Evolutionary conservation across 2,113 vertebrate genomes (phyloP).

Genomic region (Amazona guildingii): DNA sequence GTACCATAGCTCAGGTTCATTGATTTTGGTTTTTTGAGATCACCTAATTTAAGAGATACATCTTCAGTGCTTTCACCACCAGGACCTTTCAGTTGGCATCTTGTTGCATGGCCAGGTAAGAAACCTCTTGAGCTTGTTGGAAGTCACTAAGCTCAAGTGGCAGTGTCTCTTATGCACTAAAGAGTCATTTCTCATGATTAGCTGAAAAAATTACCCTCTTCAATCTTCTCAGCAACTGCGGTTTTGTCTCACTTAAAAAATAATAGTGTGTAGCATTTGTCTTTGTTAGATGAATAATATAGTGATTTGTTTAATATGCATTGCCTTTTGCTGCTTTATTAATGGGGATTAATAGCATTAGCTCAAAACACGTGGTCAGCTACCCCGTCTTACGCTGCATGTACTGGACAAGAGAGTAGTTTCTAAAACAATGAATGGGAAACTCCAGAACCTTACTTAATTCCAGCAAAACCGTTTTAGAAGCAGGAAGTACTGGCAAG

Average conservation of each 20-base stretch:
- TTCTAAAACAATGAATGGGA: background rate
- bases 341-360: background rate
- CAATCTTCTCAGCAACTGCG: background rate
- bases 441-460: background rate
- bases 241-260: background rate
- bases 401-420: background rate
- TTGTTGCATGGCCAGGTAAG: background rate
- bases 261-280: background rate
- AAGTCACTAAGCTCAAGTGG: background rate
- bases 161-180: background rate
- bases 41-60: background rate
- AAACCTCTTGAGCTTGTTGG: background rate
- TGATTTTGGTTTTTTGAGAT: background rate
- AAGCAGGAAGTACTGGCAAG: background rate
- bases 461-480: background rate
- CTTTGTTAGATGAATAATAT: background rate
- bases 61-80: background rate
- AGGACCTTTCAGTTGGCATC: background rate
- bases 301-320: background rate
- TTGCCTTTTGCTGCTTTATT: background rate
- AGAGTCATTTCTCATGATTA: background rate
- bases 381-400: rapidly evolving
- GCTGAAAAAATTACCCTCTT: background rate
- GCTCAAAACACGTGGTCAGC: background rate
- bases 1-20: background rate